A percentile compares a stretch with the other conserved stretches of the same genome.
Conservation (phyloP, 2,888 invertebrate species). For the Xylocampa areola region DNA sequence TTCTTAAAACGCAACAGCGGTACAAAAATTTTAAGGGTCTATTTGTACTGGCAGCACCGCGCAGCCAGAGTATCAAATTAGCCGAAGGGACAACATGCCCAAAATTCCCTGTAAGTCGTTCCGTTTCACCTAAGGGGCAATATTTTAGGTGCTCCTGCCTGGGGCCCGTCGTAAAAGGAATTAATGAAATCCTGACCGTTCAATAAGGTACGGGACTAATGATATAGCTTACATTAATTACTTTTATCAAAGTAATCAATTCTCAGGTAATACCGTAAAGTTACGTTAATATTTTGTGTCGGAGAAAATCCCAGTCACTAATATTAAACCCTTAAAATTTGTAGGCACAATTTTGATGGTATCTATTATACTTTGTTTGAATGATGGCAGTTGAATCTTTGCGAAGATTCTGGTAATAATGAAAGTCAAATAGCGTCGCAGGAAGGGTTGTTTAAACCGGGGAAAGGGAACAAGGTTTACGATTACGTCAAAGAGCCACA, state of each 20-base stretch:
- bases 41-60: conserved; percentile 31
- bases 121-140: conserved; percentile 58
- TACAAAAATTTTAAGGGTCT: conserved; percentile 30
- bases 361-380: conserved; percentile 43
- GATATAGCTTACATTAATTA: conserved; percentile 57
- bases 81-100: conserved; percentile 57
- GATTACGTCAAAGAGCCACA: conserved; percentile 10
- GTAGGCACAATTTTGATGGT: conserved; percentile 45
- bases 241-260: conserved; percentile 53
- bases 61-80: conserved; percentile 60
- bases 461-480: conserved; percentile 9
- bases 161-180: conserved; percentile 68
- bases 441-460: conserved; percentile 14
- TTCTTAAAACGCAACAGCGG: conserved; percentile 34
- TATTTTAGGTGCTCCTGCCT: conserved; percentile 61
- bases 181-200: conserved; percentile 69
- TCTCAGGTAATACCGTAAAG: conserved; percentile 44
- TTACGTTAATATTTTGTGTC: conserved; percentile 47
- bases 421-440: conserved; percentile 35
- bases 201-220: conserved; percentile 57
- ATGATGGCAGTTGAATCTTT: conserved; percentile 36
- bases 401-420: conserved; percentile 43
- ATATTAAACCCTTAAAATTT: conserved; percentile 36
- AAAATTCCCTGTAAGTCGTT: conserved; percentile 54
- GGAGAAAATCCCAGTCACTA: conserved; percentile 29